phyloP scores from a whole-genome alignment of 92 coral and sea anemone species.

The Umimayanthus chanpuru region DNA sequence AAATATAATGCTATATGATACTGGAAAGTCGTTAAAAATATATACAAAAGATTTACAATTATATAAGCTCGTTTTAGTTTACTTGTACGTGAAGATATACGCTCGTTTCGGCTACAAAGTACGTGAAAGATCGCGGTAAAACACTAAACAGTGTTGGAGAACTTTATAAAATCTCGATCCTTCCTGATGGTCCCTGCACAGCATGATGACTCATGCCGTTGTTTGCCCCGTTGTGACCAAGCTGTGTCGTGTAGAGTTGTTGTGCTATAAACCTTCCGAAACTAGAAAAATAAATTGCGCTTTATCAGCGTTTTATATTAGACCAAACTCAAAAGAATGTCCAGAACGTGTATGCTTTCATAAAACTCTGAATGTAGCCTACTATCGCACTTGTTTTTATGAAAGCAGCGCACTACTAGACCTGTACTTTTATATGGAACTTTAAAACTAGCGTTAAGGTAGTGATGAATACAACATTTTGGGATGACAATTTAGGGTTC shows the following conservation, averaged over 20 bases:
- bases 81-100: too few relatives aligned
- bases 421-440: background rate
- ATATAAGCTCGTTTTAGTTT: too few relatives aligned
- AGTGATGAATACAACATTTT: background rate
- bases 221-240: slow-evolving; percentile 8
- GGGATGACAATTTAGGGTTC: background rate
- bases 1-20: background rate
- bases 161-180: slow-evolving; percentile 15
- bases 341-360: background rate
- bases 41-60: too few relatives aligned
- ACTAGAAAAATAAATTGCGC: background rate
- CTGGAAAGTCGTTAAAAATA: background rate
- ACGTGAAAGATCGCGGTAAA: slow-evolving; percentile 4
- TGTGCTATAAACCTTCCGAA: background rate
- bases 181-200: slow-evolving; percentile 20
- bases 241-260: background rate
- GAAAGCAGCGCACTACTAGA: background rate
- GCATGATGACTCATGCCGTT: background rate
- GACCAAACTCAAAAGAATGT: background rate
- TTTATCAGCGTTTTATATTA: background rate
- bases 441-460: background rate
- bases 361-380: background rate
- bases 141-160: background rate
- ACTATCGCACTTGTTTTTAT: too few relatives aligned
- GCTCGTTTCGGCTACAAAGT: background rate